Conservation (phyloP, 2,888 invertebrate genomes). For the Thalpophila matura region DNA sequence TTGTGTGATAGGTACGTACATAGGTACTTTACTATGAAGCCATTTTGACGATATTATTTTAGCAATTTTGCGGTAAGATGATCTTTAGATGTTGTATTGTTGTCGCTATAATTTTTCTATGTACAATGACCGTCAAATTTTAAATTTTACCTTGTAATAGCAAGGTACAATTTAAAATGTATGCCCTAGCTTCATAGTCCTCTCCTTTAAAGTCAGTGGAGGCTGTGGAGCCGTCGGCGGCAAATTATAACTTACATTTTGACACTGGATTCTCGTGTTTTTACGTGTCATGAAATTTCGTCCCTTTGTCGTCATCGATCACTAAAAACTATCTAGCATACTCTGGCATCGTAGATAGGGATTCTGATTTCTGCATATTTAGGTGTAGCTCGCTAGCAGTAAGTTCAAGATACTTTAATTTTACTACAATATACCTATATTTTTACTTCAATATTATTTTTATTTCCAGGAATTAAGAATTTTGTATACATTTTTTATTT, state of each 20-base stretch:
- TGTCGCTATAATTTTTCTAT: not conserved
- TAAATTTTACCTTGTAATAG: too few species aligned
- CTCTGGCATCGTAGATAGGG: not conserved
- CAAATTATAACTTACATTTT: conserved; percentile 29
- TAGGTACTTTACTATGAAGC: conserved; percentile 62
- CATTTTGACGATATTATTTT: conserved; percentile 62
- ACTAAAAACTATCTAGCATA: conserved; percentile 6
- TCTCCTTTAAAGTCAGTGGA: too few species aligned
- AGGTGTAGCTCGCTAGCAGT: not conserved
- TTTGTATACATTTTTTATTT: too few species aligned
- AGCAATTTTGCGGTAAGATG: conserved; percentile 20
- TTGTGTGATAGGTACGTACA: conserved; percentile 73
- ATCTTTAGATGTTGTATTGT: not conserved
- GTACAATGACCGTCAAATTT: not conserved
- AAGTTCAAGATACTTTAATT: not conserved
- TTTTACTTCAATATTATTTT: too few species aligned
- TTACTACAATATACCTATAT: too few species aligned
- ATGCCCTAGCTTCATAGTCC: too few species aligned
- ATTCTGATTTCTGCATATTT: not conserved
- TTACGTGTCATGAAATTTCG: conserved; percentile 18
- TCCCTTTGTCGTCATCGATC: conserved; percentile 16
- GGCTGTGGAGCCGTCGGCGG: too few species aligned
- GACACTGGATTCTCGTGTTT: conserved; percentile 9
- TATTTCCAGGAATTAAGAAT: too few species aligned
- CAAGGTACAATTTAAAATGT: too few species aligned